Evolutionary conservation across 2,113 vertebrate genomes (phyloP).

Genomic region (Xyrauchen texanus): DNA sequence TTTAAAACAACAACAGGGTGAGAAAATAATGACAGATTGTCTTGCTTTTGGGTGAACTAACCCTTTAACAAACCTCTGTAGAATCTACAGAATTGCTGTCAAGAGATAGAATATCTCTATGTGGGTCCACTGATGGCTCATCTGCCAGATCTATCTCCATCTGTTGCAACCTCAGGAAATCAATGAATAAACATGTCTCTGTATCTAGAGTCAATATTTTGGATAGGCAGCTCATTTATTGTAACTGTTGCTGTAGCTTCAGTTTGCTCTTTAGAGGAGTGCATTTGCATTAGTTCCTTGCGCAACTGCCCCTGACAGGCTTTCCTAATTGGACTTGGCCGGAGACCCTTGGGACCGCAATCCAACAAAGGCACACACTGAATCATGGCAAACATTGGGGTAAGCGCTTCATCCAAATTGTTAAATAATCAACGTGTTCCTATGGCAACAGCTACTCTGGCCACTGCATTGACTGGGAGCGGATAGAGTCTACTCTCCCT

Average conservation of each 20-base stretch:
- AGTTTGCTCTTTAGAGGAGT: slow-evolving; percentile 32
- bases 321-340: slow-evolving; percentile 57
- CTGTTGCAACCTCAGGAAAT: slow-evolving; percentile 13
- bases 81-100: slow-evolving; percentile 29
- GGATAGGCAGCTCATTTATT: slow-evolving; percentile 44
- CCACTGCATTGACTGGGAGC: slow-evolving; percentile 57
- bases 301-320: slow-evolving; percentile 53
- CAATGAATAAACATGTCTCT: slow-evolving; percentile 37
- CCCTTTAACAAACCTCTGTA: slow-evolving; percentile 16
- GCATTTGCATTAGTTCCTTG: slow-evolving; percentile 53
- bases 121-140: slow-evolving; percentile 15
- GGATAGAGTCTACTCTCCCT: slow-evolving; percentile 54
- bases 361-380: slow-evolving; percentile 66
- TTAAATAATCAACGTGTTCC: slow-evolving; percentile 81
- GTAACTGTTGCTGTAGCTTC: slow-evolving; percentile 42
- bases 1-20: no score
- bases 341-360: slow-evolving; percentile 61
- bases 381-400: slow-evolving; percentile 64
- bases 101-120: no score
- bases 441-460: slow-evolving; percentile 66
- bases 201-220: slow-evolving; percentile 22
- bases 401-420: slow-evolving; percentile 66
- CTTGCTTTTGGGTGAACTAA: no score
- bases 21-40: no score
- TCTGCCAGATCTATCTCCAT: slow-evolving; percentile 25